Evolutionary conservation across 2,113 vertebrate species (phyloP).

Genomic region (Takifugu bimaculatus): DNA sequence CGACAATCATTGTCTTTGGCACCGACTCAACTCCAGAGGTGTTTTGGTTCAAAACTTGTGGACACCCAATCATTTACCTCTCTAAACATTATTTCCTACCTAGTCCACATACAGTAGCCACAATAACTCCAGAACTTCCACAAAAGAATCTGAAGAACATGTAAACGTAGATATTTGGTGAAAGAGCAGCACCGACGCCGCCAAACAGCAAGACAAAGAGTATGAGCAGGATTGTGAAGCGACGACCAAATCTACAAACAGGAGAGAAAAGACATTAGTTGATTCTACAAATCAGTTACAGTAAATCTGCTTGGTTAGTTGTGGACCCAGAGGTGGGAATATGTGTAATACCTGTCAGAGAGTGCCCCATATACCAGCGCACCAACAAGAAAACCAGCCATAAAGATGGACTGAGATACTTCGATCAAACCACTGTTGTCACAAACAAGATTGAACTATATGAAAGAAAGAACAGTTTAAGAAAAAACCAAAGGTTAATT

Average conservation of each 20-base stretch:
- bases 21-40: too few relatives aligned
- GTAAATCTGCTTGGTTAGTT: too few relatives aligned
- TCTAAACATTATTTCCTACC: neutral
- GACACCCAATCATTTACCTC: too few relatives aligned
- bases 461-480: conserved; percentile 34
- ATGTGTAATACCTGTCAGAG: conserved; percentile 78
- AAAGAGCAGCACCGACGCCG: conserved; percentile 74
- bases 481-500: neutral
- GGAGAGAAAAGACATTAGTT: neutral
- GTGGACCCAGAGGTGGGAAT: neutral
- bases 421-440: conserved; percentile 69
- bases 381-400: conserved; percentile 81
- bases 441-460: conserved; percentile 85
- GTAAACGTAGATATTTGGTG: conserved; percentile 57
- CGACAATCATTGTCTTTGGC: too few relatives aligned
- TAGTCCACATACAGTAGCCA: neutral
- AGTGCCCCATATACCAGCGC: conserved; percentile 76
- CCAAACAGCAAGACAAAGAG: conserved; percentile 64
- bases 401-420: conserved; percentile 81
- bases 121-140: neutral
- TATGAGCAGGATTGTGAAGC: conserved; percentile 71
- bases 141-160: conserved; percentile 1
- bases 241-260: conserved; percentile 80
- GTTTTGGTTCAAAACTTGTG: too few relatives aligned
- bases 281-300: too few relatives aligned